Evolutionary conservation across 2,888 invertebrate species (phyloP).

Genomic region (Eupithecia insigniata): DNA sequence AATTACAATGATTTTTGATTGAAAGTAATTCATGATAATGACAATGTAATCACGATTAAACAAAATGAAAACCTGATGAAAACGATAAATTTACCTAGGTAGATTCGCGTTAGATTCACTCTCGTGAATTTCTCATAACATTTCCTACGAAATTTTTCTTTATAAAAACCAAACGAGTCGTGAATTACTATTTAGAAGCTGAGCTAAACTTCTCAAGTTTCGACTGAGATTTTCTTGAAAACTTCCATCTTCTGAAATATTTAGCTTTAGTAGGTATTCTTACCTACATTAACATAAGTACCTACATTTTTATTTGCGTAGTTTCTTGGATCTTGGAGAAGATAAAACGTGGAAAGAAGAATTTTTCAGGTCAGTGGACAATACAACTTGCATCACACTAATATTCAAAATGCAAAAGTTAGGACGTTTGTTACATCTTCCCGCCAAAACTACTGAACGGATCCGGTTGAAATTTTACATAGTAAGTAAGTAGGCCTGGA

Average conservation of each 20-base stretch:
- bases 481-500: no score
- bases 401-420: no score
- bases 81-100: not conserved
- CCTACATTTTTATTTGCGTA: not conserved
- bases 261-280: not conserved
- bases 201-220: not conserved
- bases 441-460: no score
- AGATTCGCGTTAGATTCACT: not conserved
- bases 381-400: no score
- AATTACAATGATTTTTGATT: not conserved
- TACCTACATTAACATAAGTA: no score
- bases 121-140: not conserved
- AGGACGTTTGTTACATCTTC: no score
- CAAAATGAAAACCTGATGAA: not conserved
- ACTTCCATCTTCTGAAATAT: not conserved
- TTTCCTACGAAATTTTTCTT: not conserved
- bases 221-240: not conserved
- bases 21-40: not conserved
- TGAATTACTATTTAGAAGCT: not conserved
- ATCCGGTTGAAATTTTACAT: no score
- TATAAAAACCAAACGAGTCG: constrained; percentile 1
- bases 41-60: no score
- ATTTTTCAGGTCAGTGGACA: no score
- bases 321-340: not conserved
- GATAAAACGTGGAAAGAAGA: not conserved